Base-by-base conservation (phyloP, 92 coral and sea anemone genomes). In the Meandrina meandrites region DNA sequence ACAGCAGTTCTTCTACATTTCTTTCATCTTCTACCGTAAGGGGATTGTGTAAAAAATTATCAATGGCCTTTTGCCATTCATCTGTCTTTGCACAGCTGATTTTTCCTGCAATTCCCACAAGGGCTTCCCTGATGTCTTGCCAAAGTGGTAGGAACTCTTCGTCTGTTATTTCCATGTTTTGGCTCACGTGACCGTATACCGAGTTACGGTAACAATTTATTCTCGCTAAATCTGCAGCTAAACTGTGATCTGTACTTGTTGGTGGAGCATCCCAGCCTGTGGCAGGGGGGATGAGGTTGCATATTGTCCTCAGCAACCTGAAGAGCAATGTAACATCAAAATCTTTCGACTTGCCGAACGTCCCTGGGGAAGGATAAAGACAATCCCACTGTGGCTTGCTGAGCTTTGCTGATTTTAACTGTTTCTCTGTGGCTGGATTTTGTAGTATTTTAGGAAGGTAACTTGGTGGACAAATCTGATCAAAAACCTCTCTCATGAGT, bases 221-320 rank as follows among this genome's bases (percentile, higher is more conserved):
- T 72, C 92, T 81, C 30, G 74, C 86, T 27, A 91, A 78, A 73
- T 91, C 94, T 6, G 86, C 94, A 37, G 71, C 77, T 22, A 24
- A 32, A 16, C 68, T 70, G 19, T 32, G 40, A 35, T 91, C 80
- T 6, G 47, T 66, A 16, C 32, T 80, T 45, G 48, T 22, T 8
- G 94, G 94, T 48, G 89, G 87, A 34, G 50, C 47, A 76, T 79
- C 73, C 94, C 94, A 91, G 5, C 89, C 87, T 3, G 94, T 83
- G 9, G 90, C 69, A 30, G 74, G 81, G 19, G 51, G 45, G 27
- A 72, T 18, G n/a, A 90, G 78, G 9, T 69, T 75, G 82, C 90
- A 81, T 15, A 89, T 57, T 30, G 79, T 66, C 57, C 67, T 79
- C 22, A 89, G 48, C 21, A 91, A 70, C 47, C 64, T 48, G 34